Base-by-base conservation (phyloP, 1,140 invertebrate species). In the Drosophila pseudoananassae region DNA sequence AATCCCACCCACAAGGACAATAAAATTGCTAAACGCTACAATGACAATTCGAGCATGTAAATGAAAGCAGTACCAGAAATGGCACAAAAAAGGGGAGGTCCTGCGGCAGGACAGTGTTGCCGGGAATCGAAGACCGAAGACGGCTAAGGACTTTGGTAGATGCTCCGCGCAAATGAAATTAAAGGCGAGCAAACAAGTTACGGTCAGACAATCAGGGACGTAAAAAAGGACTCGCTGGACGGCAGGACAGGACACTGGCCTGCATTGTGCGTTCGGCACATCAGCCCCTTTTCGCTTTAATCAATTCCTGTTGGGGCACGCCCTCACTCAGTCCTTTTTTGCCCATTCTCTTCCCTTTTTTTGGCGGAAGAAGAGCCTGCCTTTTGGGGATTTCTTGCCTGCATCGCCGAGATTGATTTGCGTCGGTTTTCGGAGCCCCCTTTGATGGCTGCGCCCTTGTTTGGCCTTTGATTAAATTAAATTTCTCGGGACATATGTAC, bases 391-490 rank as follows among this genome's bases (percentile, higher is more conserved):
- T 77, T 54, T 40, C 45, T 55, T 57, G 46, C 53, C 60, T 57
- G 63, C 54, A 57, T 50, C 45, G 55, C 40, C 6, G 76, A 88
- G 83, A 88, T 88, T 60, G 43, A 72, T 71, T 59, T 38, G 46
- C 76, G 46, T 64, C 57, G 64, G 40, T 43, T 52, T 10, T 36
- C 25, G 25, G 20, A 45, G 25, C 43, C 54, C 29, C 64, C 43
- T 27, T 65, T 69, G 51, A 60, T 51, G 53, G 25, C 40, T 17
- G 14, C 15, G 25, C 47, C 53, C 72, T 60, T 72, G 83, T 69
- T 83, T 81, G 78, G 53, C 90, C 74, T 90, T 91, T 91, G 90
- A 91, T 91, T 91, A 91, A 91, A 91, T 91, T 88, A 89, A 79
- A 88, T 83, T 88, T 88, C 84, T 89, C 68, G 79, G 84, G 76